phyloP scores from a whole-genome alignment of 1,140 invertebrate species.

The Drosophila miranda region DNA sequence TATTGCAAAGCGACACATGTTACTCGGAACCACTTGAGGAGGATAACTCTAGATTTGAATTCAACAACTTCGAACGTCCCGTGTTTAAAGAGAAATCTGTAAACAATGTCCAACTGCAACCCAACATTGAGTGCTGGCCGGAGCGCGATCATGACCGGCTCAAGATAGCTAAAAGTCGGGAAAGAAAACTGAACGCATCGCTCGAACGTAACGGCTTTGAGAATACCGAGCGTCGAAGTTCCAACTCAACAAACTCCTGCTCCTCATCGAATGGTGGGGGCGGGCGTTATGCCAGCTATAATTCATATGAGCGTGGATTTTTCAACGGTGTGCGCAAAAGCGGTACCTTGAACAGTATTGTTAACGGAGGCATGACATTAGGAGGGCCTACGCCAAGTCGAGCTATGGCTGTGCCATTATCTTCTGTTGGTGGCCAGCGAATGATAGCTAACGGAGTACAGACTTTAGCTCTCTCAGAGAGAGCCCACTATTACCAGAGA shows the following conservation, averaged over 20 bases:
- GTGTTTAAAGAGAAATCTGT: slow-evolving; percentile 55
- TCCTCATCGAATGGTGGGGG: slow-evolving; percentile 47
- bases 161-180: slow-evolving; percentile 42
- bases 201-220: slow-evolving; percentile 59
- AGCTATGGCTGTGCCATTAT: slow-evolving; percentile 17
- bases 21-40: slow-evolving; percentile 78
- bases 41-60: slow-evolving; percentile 67
- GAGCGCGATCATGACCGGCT: slow-evolving; percentile 31
- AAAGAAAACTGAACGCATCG: slow-evolving; percentile 41
- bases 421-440: slow-evolving; percentile 19
- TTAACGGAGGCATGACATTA: slow-evolving; percentile 11
- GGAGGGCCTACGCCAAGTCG: slow-evolving; percentile 27
- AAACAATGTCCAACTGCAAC: slow-evolving; percentile 14
- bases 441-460: slow-evolving; percentile 37
- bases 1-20: slow-evolving; percentile 70
- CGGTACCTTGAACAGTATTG: slow-evolving; percentile 74
- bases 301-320: slow-evolving; percentile 69
- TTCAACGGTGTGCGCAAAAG: slow-evolving; percentile 75
- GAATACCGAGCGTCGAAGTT: slow-evolving; percentile 68
- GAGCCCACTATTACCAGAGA: slow-evolving; percentile 39
- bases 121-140: slow-evolving; percentile 51
- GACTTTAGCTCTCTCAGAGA: slow-evolving; percentile 41
- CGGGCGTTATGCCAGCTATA: slow-evolving; percentile 61
- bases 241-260: slow-evolving; percentile 76
- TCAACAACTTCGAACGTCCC: slow-evolving; percentile 79